Base-by-base conservation (phyloP, 1,140 invertebrate species). In the Dysdera silvatica region DNA sequence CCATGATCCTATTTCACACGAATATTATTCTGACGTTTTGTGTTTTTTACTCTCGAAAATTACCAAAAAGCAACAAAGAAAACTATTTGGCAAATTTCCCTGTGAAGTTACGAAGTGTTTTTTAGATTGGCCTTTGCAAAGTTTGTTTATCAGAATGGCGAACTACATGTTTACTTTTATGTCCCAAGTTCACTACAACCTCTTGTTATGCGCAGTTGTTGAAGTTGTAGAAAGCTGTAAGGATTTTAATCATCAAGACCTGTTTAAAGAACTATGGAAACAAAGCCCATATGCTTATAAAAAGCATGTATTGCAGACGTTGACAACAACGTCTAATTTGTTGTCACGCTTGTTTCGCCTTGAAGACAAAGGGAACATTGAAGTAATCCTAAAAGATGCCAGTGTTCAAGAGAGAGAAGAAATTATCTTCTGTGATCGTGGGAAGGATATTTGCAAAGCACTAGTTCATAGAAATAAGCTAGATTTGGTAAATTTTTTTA, bases 241-340 rank as follows among this genome's bases (percentile, higher is more conserved):
- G 23, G 59, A 61, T 54, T 61, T 26, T 20, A 29, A 61, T 54
- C 54, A 61, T 61, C 59, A 61, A 47, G 54, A 52, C 14, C 29
- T 61, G n/a, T 47, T 61, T 53, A 41, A 32, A n/a, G 51, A 61
- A 54, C 54, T 61, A 14, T 61, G 59, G 59, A n/a, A 47, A 20
- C 49, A 54, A 54, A 61, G 49, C 14, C 49, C 40, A 23, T 28
- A 24, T 26, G n/a, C 29, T 16, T 10, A 54, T 47, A 61, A 61
- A 54, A 47, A 8, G 35, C 47, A 53, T 54, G 40, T 61, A 26
- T 54, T 45, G 35, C 29, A 35, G 53, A 20, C 35, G n/a, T 61
- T 49, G 12, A 20, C 51, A 33, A n/a, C 43, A 45, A 49, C 23
- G 35, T 31, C 2, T 2, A 35, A 14, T 26, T 16, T 49, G 14